Conservation (phyloP, 2,888 invertebrate species). For the Hipparchia semele region DNA sequence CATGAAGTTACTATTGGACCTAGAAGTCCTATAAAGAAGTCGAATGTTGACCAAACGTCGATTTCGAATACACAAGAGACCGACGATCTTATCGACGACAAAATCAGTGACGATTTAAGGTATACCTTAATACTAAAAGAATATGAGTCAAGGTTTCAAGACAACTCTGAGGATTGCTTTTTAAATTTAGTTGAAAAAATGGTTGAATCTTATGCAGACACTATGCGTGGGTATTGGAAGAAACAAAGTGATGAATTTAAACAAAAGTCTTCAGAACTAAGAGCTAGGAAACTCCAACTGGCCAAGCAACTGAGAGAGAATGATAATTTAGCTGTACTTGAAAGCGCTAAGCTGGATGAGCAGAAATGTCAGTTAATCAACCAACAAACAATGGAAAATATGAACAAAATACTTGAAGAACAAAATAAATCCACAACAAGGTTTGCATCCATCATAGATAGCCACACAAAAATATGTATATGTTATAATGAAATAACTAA, state of each 20-base stretch:
- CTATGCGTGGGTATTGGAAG: constrained; percentile 58
- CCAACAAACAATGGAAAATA: constrained; percentile 71
- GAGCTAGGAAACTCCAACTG: constrained; percentile 66
- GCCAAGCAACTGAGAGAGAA: constrained; percentile 73
- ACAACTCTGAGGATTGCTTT: constrained; percentile 59
- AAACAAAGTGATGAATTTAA: constrained; percentile 67
- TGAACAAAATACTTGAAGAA: constrained; percentile 78
- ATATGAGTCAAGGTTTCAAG: constrained; percentile 60
- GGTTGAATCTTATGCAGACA: constrained; percentile 62
- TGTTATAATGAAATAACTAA: constrained; percentile 81
- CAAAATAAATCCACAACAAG: constrained; percentile 71
- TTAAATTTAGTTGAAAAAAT: constrained; percentile 66
- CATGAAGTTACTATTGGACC: constrained; percentile 82
- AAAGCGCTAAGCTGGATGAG: constrained; percentile 74
- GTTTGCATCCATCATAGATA: constrained; percentile 81
- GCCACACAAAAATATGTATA: constrained; percentile 81
- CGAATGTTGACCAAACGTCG: constrained; percentile 34
- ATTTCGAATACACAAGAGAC: constrained; percentile 54
- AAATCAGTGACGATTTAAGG: constrained; percentile 63
- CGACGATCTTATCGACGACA: constrained; percentile 56
- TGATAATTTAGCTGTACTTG: constrained; percentile 73
- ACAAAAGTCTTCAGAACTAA: constrained; percentile 68
- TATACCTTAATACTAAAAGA: constrained; percentile 65
- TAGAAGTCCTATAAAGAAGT: constrained; percentile 51
- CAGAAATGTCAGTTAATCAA: constrained; percentile 74